phyloP scores from a whole-genome alignment of 2,888 invertebrate species.

The Microctonus hyperodae region DNA sequence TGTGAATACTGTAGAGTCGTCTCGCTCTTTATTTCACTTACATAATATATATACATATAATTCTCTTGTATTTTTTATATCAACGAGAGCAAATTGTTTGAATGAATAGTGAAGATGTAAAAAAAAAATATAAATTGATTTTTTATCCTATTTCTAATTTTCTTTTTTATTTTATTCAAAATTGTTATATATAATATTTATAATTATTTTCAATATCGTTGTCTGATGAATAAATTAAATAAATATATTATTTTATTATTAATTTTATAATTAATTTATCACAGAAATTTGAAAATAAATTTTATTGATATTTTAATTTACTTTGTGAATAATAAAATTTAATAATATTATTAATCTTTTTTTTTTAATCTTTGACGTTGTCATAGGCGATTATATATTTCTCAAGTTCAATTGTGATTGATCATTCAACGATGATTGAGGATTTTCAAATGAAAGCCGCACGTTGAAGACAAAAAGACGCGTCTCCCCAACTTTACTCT shows the following conservation, averaged over 20 bases:
- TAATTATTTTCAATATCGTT: too few relatives aligned
- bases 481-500: slow-evolving; percentile 35
- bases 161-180: too few relatives aligned
- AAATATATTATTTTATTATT: too few relatives aligned
- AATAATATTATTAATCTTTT: slow-evolving; percentile 4
- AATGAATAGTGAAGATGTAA: too few relatives aligned
- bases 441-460: slow-evolving; percentile 58
- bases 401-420: slow-evolving; percentile 60
- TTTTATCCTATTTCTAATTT: too few relatives aligned
- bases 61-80: too few relatives aligned
- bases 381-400: slow-evolving; percentile 42
- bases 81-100: not conserved
- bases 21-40: too few relatives aligned
- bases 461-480: slow-evolving; percentile 54
- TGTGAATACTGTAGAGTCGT: slow-evolving; percentile 7
- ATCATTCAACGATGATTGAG: slow-evolving; percentile 60
- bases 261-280: too few relatives aligned
- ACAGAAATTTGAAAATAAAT: too few relatives aligned
- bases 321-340: not conserved
- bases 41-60: too few relatives aligned
- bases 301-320: slow-evolving; percentile 8
- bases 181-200: too few relatives aligned
- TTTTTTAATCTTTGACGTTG: slow-evolving; percentile 7
- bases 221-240: too few relatives aligned
- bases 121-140: not conserved